Evolutionary conservation across 1,140 invertebrate genomes (phyloP).

Genomic region (Microplitis mediator): DNA sequence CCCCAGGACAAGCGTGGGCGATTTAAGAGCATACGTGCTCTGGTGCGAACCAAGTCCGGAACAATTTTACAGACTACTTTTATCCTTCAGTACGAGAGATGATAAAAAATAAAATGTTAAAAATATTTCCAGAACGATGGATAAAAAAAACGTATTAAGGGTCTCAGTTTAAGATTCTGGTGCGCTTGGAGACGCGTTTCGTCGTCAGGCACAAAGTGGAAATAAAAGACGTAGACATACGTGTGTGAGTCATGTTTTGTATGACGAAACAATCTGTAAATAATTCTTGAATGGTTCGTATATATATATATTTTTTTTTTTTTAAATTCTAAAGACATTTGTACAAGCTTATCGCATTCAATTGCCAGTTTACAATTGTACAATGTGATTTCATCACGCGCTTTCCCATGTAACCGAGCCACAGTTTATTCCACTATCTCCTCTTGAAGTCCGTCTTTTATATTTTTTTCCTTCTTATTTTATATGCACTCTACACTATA

Average conservation of each 20-base stretch:
- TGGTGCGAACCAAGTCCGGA: slow-evolving; percentile 18
- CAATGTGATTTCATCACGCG: slow-evolving; percentile 27
- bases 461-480: background rate
- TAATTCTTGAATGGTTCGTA: slow-evolving; percentile 1
- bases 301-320: too few relatives aligned
- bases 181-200: too few relatives aligned
- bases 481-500: background rate
- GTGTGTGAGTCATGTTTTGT: background rate
- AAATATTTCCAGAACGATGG: background rate
- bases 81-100: background rate
- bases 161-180: background rate
- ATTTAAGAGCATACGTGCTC: slow-evolving; percentile 29
- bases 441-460: background rate
- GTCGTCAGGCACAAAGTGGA: background rate
- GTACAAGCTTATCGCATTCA: slow-evolving; percentile 23
- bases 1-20: slow-evolving; percentile 19
- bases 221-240: background rate
- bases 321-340: slow-evolving; percentile 20
- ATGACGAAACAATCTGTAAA: slow-evolving; percentile 12
- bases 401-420: slow-evolving; percentile 11
- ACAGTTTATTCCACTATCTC: background rate
- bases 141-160: background rate
- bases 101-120: slow-evolving; percentile 7
- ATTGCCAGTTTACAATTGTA: slow-evolving; percentile 31
- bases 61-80: slow-evolving; percentile 26